phyloP scores from a whole-genome alignment of 2,113 vertebrate species.

The Myiozetetes cayanensis region DNA sequence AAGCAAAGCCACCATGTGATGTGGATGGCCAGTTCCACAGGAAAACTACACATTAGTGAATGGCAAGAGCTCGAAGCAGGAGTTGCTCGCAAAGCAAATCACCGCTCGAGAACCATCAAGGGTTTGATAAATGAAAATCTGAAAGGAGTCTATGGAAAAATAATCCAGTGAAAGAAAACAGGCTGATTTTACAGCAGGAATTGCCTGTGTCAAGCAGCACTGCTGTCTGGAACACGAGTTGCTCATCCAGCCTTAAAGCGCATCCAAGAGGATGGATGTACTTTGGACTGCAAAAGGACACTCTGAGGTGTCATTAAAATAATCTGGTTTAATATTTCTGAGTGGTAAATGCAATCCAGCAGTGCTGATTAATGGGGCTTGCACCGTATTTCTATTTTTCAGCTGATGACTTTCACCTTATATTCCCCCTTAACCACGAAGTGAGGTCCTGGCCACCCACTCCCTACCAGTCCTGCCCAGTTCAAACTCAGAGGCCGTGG shows the following conservation, averaged over 20 bases:
- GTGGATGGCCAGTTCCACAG: conserved; percentile 1
- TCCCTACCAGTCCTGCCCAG: background rate
- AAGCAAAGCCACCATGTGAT: conserved; percentile 21
- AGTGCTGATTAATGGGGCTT: background rate
- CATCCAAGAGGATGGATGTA: background rate
- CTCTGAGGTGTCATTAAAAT: background rate
- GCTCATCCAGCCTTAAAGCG: background rate
- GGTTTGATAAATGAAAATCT: background rate
- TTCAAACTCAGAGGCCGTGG: background rate
- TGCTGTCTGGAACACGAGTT: background rate
- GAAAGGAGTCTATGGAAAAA: background rate
- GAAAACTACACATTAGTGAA: background rate
- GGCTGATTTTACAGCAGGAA: background rate
- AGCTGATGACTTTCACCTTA: background rate
- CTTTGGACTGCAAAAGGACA: background rate
- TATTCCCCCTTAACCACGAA: background rate
- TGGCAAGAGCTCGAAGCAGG: background rate
- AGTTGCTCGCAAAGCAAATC: background rate
- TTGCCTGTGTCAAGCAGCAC: background rate
- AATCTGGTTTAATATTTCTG: background rate
- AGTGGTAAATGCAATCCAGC: background rate
- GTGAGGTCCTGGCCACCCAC: background rate
- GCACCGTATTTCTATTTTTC: background rate
- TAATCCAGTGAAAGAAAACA: background rate
- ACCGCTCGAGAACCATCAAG: background rate